Conservation (phyloP, 2,113 vertebrate genomes). For the Thinocorus orbignyianus region DNA sequence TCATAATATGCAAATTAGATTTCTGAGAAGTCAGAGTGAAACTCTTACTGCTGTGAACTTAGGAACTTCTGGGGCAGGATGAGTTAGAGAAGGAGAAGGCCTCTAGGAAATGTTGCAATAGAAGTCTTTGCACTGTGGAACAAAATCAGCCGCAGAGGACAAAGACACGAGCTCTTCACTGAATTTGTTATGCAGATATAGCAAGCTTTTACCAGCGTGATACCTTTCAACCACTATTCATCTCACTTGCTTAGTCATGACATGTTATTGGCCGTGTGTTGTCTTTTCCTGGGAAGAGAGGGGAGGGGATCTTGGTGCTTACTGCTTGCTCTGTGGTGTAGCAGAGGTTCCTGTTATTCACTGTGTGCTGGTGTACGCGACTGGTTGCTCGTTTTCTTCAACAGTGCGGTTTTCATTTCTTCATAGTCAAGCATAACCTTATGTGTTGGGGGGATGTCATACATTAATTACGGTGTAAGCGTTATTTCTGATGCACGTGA, state of each 20-base stretch:
- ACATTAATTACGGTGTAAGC: not conserved
- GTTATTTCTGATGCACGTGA: not conserved
- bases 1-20: not conserved
- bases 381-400: not conserved
- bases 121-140: not conserved
- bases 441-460: not conserved
- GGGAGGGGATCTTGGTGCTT: not conserved
- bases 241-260: not conserved
- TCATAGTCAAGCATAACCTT: not conserved
- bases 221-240: not conserved
- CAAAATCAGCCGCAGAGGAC: not conserved
- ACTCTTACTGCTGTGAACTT: not conserved
- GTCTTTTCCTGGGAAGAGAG: not conserved
- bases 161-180: not conserved
- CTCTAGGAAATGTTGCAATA: slow-evolving; percentile 23
- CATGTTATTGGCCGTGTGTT: accelerated
- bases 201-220: not conserved
- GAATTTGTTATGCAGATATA: not conserved
- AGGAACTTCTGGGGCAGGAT: not conserved
- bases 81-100: not conserved
- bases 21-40: slow-evolving; percentile 31
- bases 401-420: not conserved
- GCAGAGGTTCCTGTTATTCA: not conserved
- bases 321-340: not conserved
- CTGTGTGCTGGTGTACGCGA: accelerated